A percentile compares a stretch with the other conserved stretches of the same genome.
Evolutionary conservation across 2,888 invertebrate genomes (phyloP).

Genomic region (Pemphredon lugubris): DNA sequence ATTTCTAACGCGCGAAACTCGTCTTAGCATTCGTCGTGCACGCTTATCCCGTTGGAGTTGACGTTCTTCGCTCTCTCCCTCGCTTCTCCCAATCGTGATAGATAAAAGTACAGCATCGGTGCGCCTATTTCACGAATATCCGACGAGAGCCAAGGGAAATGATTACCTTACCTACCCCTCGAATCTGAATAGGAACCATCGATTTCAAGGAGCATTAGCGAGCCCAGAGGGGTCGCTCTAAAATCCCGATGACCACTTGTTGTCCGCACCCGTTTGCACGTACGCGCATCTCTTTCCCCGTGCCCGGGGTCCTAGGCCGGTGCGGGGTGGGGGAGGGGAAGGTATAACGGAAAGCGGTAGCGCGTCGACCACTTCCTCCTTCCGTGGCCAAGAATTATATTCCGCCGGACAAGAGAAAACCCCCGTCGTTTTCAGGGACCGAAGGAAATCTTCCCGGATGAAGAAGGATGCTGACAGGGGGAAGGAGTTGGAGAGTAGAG

Average conservation of each 20-base stretch:
- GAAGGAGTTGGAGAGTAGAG: constrained; percentile 62
- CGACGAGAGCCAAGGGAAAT: background rate
- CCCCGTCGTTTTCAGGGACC: constrained; percentile 63
- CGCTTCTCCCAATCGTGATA: too few relatives aligned
- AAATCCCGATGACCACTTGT: constrained; percentile 71
- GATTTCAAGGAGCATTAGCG: constrained; percentile 36
- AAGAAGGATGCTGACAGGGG: constrained; percentile 32
- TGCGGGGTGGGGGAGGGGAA: background rate
- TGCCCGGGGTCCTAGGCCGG: constrained; percentile 40
- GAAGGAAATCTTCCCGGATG: constrained; percentile 45
- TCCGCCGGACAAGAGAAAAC: constrained; percentile 63
- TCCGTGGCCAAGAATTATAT: constrained; percentile 64
- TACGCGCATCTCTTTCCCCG: constrained; percentile 48
- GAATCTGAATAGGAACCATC: too few relatives aligned
- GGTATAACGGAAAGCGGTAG: constrained; percentile 27
- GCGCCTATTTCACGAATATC: too few relatives aligned
- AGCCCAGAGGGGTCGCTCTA: constrained; percentile 37
- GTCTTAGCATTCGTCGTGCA: too few relatives aligned
- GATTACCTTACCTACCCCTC: too few relatives aligned
- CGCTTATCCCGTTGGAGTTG: too few relatives aligned
- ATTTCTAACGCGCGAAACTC: too few relatives aligned
- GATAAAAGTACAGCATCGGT: too few relatives aligned
- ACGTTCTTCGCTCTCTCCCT: too few relatives aligned
- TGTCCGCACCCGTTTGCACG: constrained; percentile 63
- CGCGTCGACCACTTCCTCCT: constrained; percentile 53